Evolutionary conservation across 2,113 vertebrate species (phyloP), one percentile per base, ranked within the genome.

Genomic region (Egretta garzetta): DNA sequence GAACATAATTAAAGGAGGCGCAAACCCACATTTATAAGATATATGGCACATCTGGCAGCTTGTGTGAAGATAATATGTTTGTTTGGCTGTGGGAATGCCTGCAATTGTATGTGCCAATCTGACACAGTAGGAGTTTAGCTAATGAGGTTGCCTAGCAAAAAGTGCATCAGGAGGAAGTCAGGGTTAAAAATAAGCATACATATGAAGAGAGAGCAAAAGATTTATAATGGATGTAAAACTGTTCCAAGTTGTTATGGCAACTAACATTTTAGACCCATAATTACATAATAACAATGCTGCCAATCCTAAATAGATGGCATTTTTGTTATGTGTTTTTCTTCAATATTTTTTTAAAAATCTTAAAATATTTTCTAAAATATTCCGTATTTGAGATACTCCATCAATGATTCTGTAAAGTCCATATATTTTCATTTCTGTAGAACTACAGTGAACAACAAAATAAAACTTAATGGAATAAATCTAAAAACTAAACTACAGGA

Each of bases 211-310:
- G 50, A 84, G 80, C 33, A 64, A 85, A 62, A 93, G 85, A 93
- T 79, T 94, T 92, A 72, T 89, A 93, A 94, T 87, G 67, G 68
- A 66, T 94, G 89, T 91, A 92, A 55, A 93, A 87, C 37, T 85
- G 45, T 97, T 98, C 90, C 90, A 91, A 67, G 92, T 97, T 97
- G 93, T 97, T 97, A 94, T 88, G 92, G 79, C 87, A 97, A 96
- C 96, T 92, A 85, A 90, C 39, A 75, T 88, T 97, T 97, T 86
- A 96, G 82, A 83, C 60, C 33, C 49, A 5, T 87, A 89, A 97
- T 94, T 97, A 87, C 80, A 47, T 92, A 92, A 96, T 89, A 94
- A 96, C 88, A 96, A 63, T 92, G 74, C 53, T 95, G 71, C 45
- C 93, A 81, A 35, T 97, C 82, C 68, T 85, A 80, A 92, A 73